phyloP scores from a whole-genome alignment of 2,888 invertebrate genomes.

The Pseudoips prasinana region DNA sequence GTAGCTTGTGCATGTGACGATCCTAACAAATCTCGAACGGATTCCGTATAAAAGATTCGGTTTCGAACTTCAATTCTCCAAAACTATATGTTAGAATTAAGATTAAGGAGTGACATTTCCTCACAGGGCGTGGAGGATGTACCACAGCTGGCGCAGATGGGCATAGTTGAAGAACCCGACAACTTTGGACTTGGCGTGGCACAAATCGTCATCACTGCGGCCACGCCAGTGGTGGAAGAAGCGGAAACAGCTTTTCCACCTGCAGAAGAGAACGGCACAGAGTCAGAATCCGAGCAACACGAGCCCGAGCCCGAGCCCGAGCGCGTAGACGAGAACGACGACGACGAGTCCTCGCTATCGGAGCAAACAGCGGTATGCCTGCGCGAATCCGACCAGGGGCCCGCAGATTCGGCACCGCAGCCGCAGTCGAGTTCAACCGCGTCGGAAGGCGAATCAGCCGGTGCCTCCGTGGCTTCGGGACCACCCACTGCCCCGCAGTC shows the following conservation, averaged over 20 bases:
- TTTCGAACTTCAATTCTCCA: neutral
- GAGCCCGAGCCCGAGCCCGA: constrained; percentile 74
- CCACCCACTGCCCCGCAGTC: constrained; percentile 79
- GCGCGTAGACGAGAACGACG: constrained; percentile 59
- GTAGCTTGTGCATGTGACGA: constrained; percentile 30
- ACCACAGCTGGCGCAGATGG: constrained; percentile 42
- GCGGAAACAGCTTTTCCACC: constrained; percentile 90
- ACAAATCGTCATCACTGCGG: constrained; percentile 95
- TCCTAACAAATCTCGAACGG: constrained; percentile 13
- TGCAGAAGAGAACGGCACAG: constrained; percentile 19
- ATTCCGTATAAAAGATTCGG: neutral
- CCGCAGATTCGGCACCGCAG: constrained; percentile 80
- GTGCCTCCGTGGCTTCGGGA: constrained; percentile 81
- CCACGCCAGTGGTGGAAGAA: constrained; percentile 95
- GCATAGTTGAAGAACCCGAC: constrained; percentile 68
- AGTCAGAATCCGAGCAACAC: constrained; percentile 36
- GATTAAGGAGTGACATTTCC: constrained; percentile 5
- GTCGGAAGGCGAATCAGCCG: constrained; percentile 85
- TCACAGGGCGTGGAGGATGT: constrained; percentile 39
- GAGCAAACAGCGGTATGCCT: constrained; percentile 74
- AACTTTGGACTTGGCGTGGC: constrained; percentile 90
- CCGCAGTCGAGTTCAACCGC: constrained; percentile 85
- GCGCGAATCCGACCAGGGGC: constrained; percentile 76
- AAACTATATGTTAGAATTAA: neutral
- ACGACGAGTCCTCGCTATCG: constrained; percentile 73